Evolutionary conservation across 2,113 vertebrate species (phyloP), one percentile per base, ranked within the genome.

Genomic region (Sceloporus undulatus): DNA sequence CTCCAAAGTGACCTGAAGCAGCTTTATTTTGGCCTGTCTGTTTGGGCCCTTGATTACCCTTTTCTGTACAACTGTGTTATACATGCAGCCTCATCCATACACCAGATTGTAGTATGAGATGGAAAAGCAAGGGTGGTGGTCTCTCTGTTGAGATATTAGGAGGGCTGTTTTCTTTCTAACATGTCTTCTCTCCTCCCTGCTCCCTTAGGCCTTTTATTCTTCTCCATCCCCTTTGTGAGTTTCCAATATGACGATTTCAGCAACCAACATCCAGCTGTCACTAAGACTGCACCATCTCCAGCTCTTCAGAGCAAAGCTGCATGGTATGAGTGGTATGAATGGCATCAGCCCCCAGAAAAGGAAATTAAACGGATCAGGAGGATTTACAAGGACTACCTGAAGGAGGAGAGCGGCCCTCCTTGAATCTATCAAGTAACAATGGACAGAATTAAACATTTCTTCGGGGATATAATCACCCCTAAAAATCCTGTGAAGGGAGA

Each of bases 241-340:
- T 96, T 96, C 19, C 94, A 95, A 1, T 94, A 87, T 0, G 95
- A 96, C 23, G 97, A 99, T 88, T 98, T 97, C 89, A 95, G 96
- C 59, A 98, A 96, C 52, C 92, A 79, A 23, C 98, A 99, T 82
- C 95, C 96, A 52, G 98, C 98, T 3, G 98, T 99, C 90, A 92
- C 95, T 4, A 79, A 79, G 11, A 99, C 98, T 0, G 97, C 97
- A 0, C 93, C 97, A 0, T 94, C 97, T 0, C 94, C 96, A 0
- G 89, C 85, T 1, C 40, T 97, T 59, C 70, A 1, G 66, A 56
- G 79, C 16, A 25, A 84, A 76, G 75, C 4, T 38, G 91, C 94
- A 3, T 99, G 98, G 98, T 99, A 99, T 80, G 79, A 93, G 0
- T 99, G 98, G 98, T 99, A 99, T 1, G 91, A 92, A 9, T 95